Percentiles rank a stretch among this genome's conserved stretches.
These are phyloP conservation scores for Lacanobia wlatinum DNA, from an alignment of 2,888 invertebrate genomes.

Conservation along the genomic window DNA sequence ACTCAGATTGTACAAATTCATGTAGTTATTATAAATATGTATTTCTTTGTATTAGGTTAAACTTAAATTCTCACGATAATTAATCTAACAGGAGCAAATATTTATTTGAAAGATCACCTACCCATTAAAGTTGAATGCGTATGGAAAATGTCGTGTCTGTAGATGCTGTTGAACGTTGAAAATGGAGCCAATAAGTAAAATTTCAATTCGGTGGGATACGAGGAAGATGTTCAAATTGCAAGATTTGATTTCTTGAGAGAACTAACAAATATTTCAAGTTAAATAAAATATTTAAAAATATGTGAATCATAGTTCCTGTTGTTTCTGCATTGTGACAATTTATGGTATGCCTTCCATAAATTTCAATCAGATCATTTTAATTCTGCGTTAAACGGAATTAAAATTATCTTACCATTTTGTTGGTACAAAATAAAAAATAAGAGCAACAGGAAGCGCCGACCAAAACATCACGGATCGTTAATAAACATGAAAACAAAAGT, in stretches of 20 bases:
- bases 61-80: conserved; percentile 1
- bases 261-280: no score
- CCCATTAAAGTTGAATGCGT: no score
- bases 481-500: conserved; percentile 67
- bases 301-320: background rate
- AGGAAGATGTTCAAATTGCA: no score
- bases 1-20: conserved; percentile 12
- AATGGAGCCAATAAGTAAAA: no score
- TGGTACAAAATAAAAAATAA: conserved; percentile 28
- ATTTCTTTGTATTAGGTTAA: conserved; percentile 15
- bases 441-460: conserved; percentile 48
- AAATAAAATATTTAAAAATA: background rate
- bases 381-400: background rate
- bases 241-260: no score
- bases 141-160: no score
- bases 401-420: conserved; percentile 4
- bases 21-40: conserved; percentile 13
- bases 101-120: no score
- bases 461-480: conserved; percentile 49
- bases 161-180: no score
- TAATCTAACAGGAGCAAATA: no score
- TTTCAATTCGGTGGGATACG: no score
- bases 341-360: background rate
- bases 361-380: no score
- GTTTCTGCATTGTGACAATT: background rate